Percentiles rank a stretch among this genome's conserved stretches.
These are phyloP conservation scores for Labeo calbasu DNA, from an alignment of 2,797 vertebrate species.

Conservation along the genomic window DNA sequence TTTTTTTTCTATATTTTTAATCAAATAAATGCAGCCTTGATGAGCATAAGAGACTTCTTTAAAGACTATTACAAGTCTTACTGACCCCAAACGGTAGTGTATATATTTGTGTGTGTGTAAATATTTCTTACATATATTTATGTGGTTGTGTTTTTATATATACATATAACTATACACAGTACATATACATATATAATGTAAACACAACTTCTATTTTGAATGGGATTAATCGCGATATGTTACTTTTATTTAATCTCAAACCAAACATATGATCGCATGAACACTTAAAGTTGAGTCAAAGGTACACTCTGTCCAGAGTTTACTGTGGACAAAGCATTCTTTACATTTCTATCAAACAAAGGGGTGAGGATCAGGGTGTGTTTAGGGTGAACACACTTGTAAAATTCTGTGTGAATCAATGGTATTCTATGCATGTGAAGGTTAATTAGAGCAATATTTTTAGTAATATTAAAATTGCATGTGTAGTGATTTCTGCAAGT, in stretches of 20 bases:
- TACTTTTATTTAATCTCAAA: neutral
- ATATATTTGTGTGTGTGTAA: no score
- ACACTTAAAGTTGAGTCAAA: neutral
- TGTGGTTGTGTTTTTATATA: no score
- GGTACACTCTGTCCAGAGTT: neutral
- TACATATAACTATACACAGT: no score
- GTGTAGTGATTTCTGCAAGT: neutral
- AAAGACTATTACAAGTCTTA: no score
- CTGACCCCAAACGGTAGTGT: no score
- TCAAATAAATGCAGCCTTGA: no score
- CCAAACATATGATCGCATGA: neutral
- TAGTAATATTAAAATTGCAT: neutral
- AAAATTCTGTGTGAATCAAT: neutral
- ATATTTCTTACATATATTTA: no score
- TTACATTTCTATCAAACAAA: slow-evolving; percentile 6
- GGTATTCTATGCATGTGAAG: neutral
- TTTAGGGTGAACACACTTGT: neutral
- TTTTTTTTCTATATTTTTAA: no score
- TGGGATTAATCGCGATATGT: no score
- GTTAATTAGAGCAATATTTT: neutral
- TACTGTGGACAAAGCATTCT: slow-evolving; percentile 6
- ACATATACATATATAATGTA: no score
- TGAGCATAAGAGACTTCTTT: no score
- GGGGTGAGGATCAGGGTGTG: slow-evolving; percentile 2
- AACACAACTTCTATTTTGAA: no score